Conservation (phyloP, 1,140 invertebrate genomes). For the Lethrus apterus region DNA sequence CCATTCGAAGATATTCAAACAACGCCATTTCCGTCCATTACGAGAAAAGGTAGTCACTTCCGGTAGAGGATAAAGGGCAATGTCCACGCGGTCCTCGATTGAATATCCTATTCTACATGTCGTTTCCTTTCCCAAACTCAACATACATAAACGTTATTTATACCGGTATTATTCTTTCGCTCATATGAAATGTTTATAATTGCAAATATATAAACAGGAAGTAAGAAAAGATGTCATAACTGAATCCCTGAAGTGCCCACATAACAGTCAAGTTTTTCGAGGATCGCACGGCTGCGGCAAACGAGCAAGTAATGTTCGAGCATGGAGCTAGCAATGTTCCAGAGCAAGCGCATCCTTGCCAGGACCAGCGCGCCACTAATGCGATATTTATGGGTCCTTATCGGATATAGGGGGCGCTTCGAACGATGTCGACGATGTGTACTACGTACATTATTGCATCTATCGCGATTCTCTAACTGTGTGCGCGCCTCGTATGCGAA, state of each 20-base stretch:
- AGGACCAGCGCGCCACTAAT: constrained; percentile 29
- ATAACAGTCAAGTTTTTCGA: constrained; percentile 8
- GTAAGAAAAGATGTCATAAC: no score
- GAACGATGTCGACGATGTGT: constrained; percentile 18
- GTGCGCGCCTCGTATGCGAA: no score
- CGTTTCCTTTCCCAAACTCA: constrained; percentile 15
- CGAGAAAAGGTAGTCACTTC: constrained; percentile 17
- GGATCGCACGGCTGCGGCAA: constrained; percentile 25
- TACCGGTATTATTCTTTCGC: no score
- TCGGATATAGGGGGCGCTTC: constrained; percentile 24
- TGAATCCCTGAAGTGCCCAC: no score
- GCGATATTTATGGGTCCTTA: constrained; percentile 35
- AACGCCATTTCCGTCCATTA: constrained; percentile 19
- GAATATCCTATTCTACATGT: constrained; percentile 16
- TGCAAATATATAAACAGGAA: no score
- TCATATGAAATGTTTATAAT: no score
- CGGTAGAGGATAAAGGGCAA: constrained; percentile 18
- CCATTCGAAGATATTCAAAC: constrained; percentile 21
- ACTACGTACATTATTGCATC: constrained; percentile 24
- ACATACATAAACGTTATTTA: no score
- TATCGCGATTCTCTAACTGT: no score
- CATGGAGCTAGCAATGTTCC: no score
- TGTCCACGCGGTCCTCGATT: constrained; percentile 18
- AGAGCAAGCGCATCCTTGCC: constrained; percentile 25
- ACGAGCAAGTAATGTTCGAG: constrained; percentile 33